phyloP scores from a whole-genome alignment of 2,797 vertebrate species.

The Carapus acus region DNA sequence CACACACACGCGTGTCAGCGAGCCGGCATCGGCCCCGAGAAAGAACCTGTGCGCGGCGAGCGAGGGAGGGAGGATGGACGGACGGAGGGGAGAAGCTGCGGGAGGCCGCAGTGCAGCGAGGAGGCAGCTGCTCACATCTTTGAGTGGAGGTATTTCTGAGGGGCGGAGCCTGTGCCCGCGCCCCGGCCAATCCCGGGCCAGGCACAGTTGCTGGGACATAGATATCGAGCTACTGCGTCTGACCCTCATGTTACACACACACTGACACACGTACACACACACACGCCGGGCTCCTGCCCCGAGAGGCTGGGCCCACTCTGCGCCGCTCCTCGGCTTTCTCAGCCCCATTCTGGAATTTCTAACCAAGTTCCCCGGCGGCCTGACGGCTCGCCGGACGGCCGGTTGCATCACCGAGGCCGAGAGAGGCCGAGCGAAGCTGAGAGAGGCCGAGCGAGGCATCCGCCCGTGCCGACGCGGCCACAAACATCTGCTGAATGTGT shows the following conservation, averaged over 20 bases:
- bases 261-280: constrained; percentile 11
- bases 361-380: constrained; percentile 44
- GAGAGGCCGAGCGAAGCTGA: constrained; percentile 11
- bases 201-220: constrained; percentile 82
- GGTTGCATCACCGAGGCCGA: constrained; percentile 46
- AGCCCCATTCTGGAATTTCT: constrained; percentile 52
- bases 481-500: constrained; percentile 20
- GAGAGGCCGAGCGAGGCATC: too few relatives aligned
- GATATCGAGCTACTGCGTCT: constrained; percentile 81
- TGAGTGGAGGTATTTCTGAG: constrained; percentile 83
- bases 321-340: constrained; percentile 43
- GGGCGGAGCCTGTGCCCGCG: constrained; percentile 76
- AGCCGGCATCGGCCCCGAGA: constrained; percentile 40
- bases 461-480: too few relatives aligned
- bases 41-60: too few relatives aligned
- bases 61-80: too few relatives aligned
- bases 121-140: constrained; percentile 74
- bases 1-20: constrained; percentile 56
- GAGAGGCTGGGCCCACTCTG: constrained; percentile 54
- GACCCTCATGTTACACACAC: constrained; percentile 38
- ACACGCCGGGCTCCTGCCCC: constrained; percentile 39
- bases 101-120: constrained; percentile 84
- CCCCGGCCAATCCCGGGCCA: constrained; percentile 83
- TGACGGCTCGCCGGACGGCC: constrained; percentile 16
- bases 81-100: constrained; percentile 76